These are phyloP conservation scores for Pterobdella sp. DNA, from an alignment of 2,888 invertebrate genomes.

Conservation along the genomic window DNA sequence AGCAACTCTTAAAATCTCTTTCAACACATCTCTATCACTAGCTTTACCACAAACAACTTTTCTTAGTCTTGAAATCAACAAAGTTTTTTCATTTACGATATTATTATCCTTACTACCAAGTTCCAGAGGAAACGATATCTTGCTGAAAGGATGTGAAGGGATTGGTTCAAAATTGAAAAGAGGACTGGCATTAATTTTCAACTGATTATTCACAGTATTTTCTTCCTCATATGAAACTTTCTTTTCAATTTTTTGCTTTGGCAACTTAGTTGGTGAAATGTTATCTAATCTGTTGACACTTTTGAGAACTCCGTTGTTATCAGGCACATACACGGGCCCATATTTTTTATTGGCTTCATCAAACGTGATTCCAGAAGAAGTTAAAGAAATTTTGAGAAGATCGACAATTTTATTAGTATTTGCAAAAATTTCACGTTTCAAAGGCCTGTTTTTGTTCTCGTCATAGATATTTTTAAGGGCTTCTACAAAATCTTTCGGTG, in stretches of 20 bases:
- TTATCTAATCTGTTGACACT: slow-evolving; percentile 14
- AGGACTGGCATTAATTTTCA: neutral
- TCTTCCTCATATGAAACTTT: neutral
- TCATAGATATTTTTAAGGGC: slow-evolving; percentile 33
- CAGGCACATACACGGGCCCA: slow-evolving; percentile 41
- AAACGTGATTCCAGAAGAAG: slow-evolving; percentile 32
- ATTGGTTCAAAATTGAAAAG: neutral
- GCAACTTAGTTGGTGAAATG: neutral
- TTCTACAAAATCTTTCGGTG: slow-evolving; percentile 35
- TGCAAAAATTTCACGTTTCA: slow-evolving; percentile 35
- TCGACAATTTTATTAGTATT: slow-evolving; percentile 36
- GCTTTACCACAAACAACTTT: slow-evolving; percentile 23
- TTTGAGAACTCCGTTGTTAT: slow-evolving; percentile 38
- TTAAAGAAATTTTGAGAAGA: slow-evolving; percentile 37
- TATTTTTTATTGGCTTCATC: slow-evolving; percentile 35
- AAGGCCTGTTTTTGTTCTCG: slow-evolving; percentile 23
- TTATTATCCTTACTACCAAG: neutral
- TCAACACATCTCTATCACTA: slow-evolving; percentile 43
- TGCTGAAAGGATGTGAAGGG: neutral
- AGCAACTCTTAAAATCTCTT: slow-evolving; percentile 44
- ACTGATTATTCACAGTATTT: neutral
- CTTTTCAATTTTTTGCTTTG: neutral
- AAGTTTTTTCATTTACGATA: neutral
- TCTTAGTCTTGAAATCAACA: slow-evolving; percentile 14
- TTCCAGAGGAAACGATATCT: neutral